These are phyloP conservation scores for Thymelicus acteon DNA, from an alignment of 2,888 invertebrate genomes.

Conservation along the genomic window DNA sequence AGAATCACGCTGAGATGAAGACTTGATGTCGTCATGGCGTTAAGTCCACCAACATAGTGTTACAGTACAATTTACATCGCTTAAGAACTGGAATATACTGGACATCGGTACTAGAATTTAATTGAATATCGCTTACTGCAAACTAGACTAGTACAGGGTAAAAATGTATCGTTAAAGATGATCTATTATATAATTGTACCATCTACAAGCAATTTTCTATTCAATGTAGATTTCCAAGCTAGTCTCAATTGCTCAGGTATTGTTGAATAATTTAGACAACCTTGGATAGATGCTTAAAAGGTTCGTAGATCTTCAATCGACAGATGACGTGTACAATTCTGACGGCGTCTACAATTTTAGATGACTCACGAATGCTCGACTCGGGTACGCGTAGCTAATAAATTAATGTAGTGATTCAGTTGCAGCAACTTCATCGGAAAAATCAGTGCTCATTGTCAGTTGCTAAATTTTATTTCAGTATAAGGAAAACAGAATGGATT, in stretches of 20 bases:
- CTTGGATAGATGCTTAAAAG: conserved; percentile 14
- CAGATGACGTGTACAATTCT: conserved; percentile 10
- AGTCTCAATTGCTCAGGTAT: conserved; percentile 4
- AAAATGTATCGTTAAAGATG: no score
- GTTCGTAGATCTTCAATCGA: conserved; percentile 13
- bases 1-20: conserved; percentile 38
- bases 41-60: conserved; percentile 29
- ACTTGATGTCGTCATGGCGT: conserved; percentile 20
- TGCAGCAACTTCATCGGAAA: background rate
- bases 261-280: conserved; percentile 6
- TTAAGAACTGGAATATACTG: no score
- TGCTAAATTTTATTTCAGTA: background rate
- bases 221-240: background rate
- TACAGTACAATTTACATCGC: background rate
- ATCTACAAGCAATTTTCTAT: no score
- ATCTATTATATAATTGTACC: no score
- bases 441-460: background rate
- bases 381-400: background rate
- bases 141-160: no score
- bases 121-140: no score
- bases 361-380: background rate
- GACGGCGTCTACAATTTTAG: background rate
- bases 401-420: conserved; percentile 1
- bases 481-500: background rate
- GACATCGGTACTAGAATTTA: no score